These are phyloP conservation scores for Jaculus jaculus DNA, from an alignment of 2,113 vertebrate species.

Conservation along the genomic window DNA sequence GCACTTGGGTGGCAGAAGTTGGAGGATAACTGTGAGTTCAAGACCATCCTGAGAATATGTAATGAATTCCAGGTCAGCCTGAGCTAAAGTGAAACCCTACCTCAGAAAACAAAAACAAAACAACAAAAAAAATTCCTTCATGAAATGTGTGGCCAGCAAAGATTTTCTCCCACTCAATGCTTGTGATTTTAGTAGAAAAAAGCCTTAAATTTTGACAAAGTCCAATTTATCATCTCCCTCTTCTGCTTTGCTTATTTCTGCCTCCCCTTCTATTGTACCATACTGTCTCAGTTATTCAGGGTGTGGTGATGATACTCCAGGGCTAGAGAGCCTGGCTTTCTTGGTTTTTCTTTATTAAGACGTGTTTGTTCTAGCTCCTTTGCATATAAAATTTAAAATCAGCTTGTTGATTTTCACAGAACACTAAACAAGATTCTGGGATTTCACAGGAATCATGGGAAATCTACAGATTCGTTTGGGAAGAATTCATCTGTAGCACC, in stretches of 20 bases:
- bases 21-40: too few species aligned
- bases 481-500: rapidly evolving
- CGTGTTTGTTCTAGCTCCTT: background rate
- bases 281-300: background rate
- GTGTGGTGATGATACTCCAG: background rate
- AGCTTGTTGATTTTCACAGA: background rate
- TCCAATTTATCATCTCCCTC: too few species aligned
- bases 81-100: too few species aligned
- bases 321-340: background rate
- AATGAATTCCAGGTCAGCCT: too few species aligned
- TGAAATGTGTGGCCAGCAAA: background rate
- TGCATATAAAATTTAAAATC: background rate
- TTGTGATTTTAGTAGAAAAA: too few species aligned
- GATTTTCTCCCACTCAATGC: background rate
- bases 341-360: background rate
- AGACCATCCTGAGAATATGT: too few species aligned
- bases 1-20: too few species aligned
- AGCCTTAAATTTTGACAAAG: background rate
- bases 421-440: background rate
- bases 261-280: too few species aligned
- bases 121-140: background rate
- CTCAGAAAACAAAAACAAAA: too few species aligned
- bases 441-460: background rate
- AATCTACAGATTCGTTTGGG: background rate
- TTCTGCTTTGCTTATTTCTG: too few species aligned